Conservation (phyloP, 2,797 vertebrate genomes). For the Ciconia nigra region DNA sequence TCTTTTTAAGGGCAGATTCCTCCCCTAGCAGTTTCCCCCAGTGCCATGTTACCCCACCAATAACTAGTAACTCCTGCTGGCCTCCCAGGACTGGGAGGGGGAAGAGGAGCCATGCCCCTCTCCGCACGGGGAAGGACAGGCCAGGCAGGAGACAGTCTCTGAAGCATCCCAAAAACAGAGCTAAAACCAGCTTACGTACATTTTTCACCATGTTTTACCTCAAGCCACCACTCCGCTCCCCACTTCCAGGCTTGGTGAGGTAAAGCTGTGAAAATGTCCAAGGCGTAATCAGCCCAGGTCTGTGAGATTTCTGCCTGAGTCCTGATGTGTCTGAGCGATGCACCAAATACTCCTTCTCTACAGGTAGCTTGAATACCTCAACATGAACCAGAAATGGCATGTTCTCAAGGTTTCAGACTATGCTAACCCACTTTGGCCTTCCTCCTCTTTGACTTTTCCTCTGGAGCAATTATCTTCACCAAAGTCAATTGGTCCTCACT, state of each 20-base stretch:
- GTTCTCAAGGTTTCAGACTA: conserved; percentile 51
- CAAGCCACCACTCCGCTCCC: background rate
- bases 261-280: background rate
- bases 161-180: background rate
- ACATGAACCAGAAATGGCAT: background rate
- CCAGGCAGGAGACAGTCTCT: background rate
- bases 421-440: conserved; percentile 54
- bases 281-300: background rate
- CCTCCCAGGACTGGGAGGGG: rapidly evolving
- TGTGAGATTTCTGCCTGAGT: background rate
- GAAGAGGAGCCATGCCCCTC: rapidly evolving
- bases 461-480: conserved; percentile 19
- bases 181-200: background rate
- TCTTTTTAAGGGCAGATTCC: background rate
- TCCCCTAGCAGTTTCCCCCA: background rate
- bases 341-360: background rate
- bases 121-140: background rate
- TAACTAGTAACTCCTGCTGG: background rate
- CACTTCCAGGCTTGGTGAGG: background rate
- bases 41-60: background rate
- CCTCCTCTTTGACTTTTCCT: background rate
- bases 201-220: background rate
- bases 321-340: background rate
- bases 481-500: background rate
- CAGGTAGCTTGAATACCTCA: conserved; percentile 53